Conservation (phyloP, 2,888 invertebrate species). For the Leptura quadrifasciata region DNA sequence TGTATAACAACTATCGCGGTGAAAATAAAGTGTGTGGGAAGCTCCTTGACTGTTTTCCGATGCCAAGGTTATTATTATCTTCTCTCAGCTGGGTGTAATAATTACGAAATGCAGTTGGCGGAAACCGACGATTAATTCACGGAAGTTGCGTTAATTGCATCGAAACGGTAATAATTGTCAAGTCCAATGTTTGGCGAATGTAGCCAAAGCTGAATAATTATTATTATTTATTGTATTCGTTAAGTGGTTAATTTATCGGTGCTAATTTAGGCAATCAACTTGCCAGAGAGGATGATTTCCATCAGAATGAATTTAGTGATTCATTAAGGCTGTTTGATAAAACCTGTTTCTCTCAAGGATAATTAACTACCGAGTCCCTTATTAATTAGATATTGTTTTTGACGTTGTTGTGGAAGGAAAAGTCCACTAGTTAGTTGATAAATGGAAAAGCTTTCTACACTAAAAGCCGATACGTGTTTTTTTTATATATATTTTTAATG, state of each 20-base stretch:
- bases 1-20: constrained; percentile 5
- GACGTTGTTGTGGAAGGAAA: neutral
- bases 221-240: constrained; percentile 32
- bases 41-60: constrained; percentile 29
- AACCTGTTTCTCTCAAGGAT: constrained; percentile 25
- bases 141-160: constrained; percentile 43
- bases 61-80: constrained; percentile 47
- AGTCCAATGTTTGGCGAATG: neutral
- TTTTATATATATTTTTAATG: too few species aligned
- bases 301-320: constrained; percentile 23
- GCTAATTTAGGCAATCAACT: constrained; percentile 19
- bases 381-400: constrained; percentile 5
- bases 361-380: constrained; percentile 18
- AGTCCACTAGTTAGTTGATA: neutral
- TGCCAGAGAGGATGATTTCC: constrained; percentile 14
- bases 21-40: constrained; percentile 37
- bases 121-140: constrained; percentile 29
- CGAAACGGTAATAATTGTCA: constrained; percentile 24
- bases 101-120: constrained; percentile 41
- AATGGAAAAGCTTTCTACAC: neutral
- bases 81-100: constrained; percentile 26
- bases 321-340: constrained; percentile 21
- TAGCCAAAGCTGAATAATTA: constrained; percentile 23
- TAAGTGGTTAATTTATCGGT: constrained; percentile 30
- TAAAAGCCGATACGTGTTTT: neutral